Base-by-base conservation (phyloP, 2,113 vertebrate species). In the Heliornis fulica region DNA sequence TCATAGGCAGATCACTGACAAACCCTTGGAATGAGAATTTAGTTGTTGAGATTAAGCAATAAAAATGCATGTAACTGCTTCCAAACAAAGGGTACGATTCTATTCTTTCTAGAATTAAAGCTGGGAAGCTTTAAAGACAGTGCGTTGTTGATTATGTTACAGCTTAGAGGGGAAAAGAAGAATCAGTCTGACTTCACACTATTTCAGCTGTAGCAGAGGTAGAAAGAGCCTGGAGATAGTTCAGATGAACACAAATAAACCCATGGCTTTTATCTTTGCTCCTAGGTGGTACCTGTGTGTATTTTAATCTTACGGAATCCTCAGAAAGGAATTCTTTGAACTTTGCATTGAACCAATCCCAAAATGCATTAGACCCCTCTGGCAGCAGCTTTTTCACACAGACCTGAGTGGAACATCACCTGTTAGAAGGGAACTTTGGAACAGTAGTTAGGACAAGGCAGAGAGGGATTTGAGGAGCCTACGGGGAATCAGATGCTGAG, bases 321-420 rank as follows among this genome's bases (percentile, higher is more conserved):
- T 41, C 41, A 53, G 36, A 68, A 85, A 66, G 11, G 4, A 10
- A 59, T 34, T 54, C 29, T 75, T 70, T 57, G 41, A 57, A 46
- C 31, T 63, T 74, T 57, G 46, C 51, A 54, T 9, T 60, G 31
- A 86, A 59, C 20, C 61, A 34, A 31, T 7, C 60, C 53, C 61
- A 75, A 74, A 94, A 69, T 10, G 41, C 51, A 28, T 29, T 29
- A 68, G 60, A 63, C 14, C 6, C 21, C 31, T 5, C 22, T 41
- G 70, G 22, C 22, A 63, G 34, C 31, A 77, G 60, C 5, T 74
- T 87, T 77, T 87, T 26, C 38, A 51, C 10, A 18, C 2, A 59
- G 15, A 26, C 11, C 31, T n/a, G 50, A 57, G 32, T 17, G 18
- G 36, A 89, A 65, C 0, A 0, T 7, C 23, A 45, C 19, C 34